These are phyloP conservation scores for Caenorhabditis afra DNA, from an alignment of 2,888 invertebrate species.

Conservation along the genomic window DNA sequence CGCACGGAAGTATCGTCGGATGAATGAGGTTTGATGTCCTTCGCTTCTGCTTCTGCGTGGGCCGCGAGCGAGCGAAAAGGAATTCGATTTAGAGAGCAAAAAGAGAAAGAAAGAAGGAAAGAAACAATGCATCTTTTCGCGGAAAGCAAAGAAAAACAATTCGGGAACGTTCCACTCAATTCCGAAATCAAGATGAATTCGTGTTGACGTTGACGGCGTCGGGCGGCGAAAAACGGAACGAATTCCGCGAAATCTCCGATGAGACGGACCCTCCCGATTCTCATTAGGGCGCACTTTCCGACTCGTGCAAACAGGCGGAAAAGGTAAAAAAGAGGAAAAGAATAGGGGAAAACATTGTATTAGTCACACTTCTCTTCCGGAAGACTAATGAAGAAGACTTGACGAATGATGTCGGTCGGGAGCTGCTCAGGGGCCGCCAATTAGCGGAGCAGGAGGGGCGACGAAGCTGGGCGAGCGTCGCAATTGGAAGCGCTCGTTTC, in stretches of 20 bases:
- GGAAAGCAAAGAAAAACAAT: background rate
- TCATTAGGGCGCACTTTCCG: no score
- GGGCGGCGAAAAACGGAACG: no score
- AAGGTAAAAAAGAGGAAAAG: no score
- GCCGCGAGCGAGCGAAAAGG: background rate
- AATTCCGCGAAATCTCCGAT: background rate
- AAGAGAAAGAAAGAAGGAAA: slow-evolving; percentile 7
- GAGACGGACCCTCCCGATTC: background rate
- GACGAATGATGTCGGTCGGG: no score
- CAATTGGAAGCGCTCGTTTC: slow-evolving; percentile 1
- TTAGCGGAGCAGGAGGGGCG: background rate
- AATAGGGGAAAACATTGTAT: no score
- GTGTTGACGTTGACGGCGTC: no score
- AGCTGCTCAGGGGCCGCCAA: no score
- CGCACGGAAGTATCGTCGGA: slow-evolving; percentile 47
- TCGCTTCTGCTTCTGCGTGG: slow-evolving; percentile 11
- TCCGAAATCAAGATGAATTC: no score
- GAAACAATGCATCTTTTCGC: slow-evolving; percentile 9
- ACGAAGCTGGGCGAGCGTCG: background rate
- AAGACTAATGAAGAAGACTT: background rate
- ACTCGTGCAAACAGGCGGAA: no score
- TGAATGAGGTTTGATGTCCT: slow-evolving; percentile 59
- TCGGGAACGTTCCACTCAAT: background rate
- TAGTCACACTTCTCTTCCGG: no score
- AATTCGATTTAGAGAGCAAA: slow-evolving; percentile 15